Conservation (phyloP, 2,888 invertebrate species). For the Oxyscelio sp. region DNA sequence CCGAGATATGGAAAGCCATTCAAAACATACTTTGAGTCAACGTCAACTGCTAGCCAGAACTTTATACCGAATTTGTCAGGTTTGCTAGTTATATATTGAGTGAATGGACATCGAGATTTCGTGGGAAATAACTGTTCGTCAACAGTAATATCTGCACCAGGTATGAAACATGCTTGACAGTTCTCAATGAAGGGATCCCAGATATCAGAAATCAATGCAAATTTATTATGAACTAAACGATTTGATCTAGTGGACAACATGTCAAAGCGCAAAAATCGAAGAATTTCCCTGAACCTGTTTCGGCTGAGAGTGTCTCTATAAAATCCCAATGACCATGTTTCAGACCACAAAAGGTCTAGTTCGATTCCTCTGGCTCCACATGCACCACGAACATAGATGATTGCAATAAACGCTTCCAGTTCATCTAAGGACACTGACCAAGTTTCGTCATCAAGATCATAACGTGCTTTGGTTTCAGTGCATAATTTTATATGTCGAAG, state of each 20-base stretch:
- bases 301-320: conserved; percentile 60
- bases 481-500: conserved; percentile 39
- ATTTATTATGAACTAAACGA: conserved; percentile 75
- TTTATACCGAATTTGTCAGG: conserved; percentile 68
- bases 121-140: conserved; percentile 80
- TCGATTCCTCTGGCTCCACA: conserved; percentile 20
- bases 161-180: conserved; percentile 71
- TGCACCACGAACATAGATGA: conserved; percentile 25
- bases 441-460: conserved; percentile 6
- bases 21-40: conserved; percentile 65
- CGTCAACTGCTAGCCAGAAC: conserved; percentile 68
- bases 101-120: conserved; percentile 80
- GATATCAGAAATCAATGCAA: conserved; percentile 73
- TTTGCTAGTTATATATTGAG: conserved; percentile 82
- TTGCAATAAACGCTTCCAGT: conserved; percentile 38
- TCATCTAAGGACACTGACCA: conserved; percentile 34
- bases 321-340: conserved; percentile 51
- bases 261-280: conserved; percentile 73
- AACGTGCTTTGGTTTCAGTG: conserved; percentile 42
- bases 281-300: conserved; percentile 52
- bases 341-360: conserved; percentile 30
- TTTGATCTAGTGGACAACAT: conserved; percentile 63
- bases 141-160: conserved; percentile 72
- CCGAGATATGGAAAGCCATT: conserved; percentile 72
- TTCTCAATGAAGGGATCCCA: conserved; percentile 77